phyloP scores from a whole-genome alignment of 30 jellyfish, hydroid and myxozoan species.

The Hydractinia symbiolongicarpus region DNA sequence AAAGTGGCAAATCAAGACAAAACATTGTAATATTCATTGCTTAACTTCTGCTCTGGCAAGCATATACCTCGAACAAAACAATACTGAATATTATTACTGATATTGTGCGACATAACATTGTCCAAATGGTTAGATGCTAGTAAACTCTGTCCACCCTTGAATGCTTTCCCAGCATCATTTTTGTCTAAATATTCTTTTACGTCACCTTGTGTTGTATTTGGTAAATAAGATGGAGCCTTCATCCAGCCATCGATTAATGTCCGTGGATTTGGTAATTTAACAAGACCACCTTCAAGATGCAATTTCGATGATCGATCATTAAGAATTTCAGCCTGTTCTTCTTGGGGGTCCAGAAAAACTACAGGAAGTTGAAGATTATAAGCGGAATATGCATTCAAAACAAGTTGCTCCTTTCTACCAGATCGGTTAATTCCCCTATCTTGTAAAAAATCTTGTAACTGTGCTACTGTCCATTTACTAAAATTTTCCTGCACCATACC shows the following conservation, averaged over 20 bases:
- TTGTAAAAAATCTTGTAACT: neutral
- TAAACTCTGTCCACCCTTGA: slow-evolving; percentile 37
- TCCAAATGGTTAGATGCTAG: slow-evolving; percentile 33
- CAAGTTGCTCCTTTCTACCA: neutral
- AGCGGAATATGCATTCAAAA: neutral
- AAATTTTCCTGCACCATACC: neutral
- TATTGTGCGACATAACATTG: slow-evolving; percentile 12
- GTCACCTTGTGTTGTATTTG: neutral
- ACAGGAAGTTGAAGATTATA: neutral
- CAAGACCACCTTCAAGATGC: neutral
- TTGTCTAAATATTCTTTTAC: neutral
- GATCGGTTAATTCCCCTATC: neutral
- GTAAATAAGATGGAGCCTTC: neutral
- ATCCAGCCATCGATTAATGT: slow-evolving; percentile 3
- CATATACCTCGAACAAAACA: slow-evolving; percentile 40
- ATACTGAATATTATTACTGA: neutral
- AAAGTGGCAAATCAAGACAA: slow-evolving; percentile 42
- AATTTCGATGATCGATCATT: neutral
- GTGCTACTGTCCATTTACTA: neutral
- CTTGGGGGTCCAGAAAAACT: neutral
- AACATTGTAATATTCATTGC: slow-evolving; percentile 38
- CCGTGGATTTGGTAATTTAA: slow-evolving; percentile 8
- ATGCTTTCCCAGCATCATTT: slow-evolving; percentile 30
- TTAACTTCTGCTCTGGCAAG: slow-evolving; percentile 30
- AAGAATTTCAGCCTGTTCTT: neutral